Conservation (phyloP, 2,888 invertebrate species). For the Pammene aurita region DNA sequence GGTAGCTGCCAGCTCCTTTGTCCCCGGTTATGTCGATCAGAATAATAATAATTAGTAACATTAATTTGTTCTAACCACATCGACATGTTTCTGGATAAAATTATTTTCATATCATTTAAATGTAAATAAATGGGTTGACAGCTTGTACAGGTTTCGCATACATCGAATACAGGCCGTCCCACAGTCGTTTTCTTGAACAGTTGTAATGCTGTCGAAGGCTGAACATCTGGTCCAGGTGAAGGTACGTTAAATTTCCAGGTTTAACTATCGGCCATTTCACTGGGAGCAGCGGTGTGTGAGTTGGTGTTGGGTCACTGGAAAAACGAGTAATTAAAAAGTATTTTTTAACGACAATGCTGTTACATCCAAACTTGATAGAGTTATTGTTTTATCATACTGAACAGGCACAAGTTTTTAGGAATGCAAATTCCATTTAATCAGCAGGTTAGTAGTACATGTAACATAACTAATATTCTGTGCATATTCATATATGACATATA, state of each 20-base stretch:
- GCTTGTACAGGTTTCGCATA: constrained; percentile 9
- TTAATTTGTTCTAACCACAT: too few relatives aligned
- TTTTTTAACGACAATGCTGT: not conserved
- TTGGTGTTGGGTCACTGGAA: constrained; percentile 28
- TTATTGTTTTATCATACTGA: too few relatives aligned
- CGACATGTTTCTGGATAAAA: too few relatives aligned
- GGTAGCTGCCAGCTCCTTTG: too few relatives aligned
- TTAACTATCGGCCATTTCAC: constrained; percentile 12
- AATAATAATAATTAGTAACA: too few relatives aligned
- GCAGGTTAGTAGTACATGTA: too few relatives aligned
- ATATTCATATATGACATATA: too few relatives aligned
- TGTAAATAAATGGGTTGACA: constrained; percentile 17
- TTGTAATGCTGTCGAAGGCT: not conserved
- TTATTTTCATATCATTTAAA: not conserved
- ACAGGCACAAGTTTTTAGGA: too few relatives aligned
- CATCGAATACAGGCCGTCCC: constrained; percentile 16
- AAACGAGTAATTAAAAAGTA: not conserved
- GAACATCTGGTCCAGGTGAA: constrained; percentile 19
- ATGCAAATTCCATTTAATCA: too few relatives aligned
- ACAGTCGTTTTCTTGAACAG: constrained; percentile 15
- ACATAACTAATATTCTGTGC: too few relatives aligned
- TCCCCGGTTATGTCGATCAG: too few relatives aligned
- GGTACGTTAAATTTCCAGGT: constrained; percentile 16
- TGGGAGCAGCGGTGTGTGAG: constrained; percentile 8
- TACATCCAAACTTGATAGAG: too few relatives aligned